A percentile compares a stretch with the other conserved stretches of the same genome.
Conservation (phyloP, 2,888 invertebrate genomes). For the Andrena hattorfiana region DNA sequence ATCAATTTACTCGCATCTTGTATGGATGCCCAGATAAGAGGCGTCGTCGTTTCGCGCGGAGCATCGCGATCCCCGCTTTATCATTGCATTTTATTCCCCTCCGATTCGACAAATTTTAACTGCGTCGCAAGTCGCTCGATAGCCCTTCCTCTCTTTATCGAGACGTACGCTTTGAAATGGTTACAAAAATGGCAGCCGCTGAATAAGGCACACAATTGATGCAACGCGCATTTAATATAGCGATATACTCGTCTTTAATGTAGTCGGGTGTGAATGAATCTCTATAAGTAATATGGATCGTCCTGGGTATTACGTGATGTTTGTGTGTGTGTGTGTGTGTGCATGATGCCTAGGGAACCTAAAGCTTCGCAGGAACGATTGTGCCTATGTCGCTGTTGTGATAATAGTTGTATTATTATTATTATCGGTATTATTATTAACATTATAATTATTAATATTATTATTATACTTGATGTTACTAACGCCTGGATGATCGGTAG, state of each 20-base stretch:
- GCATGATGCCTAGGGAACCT: constrained; percentile 63
- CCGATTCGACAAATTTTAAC: constrained; percentile 57
- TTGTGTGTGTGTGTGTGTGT: too few species aligned
- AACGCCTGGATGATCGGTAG: constrained; percentile 57
- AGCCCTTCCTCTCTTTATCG: constrained; percentile 56
- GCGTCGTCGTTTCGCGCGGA: constrained; percentile 38
- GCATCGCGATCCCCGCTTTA: constrained; percentile 33
- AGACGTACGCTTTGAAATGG: constrained; percentile 77
- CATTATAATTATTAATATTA: constrained; percentile 65
- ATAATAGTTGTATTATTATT: constrained; percentile 59
- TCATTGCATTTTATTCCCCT: constrained; percentile 7
- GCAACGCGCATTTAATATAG: constrained; percentile 82
- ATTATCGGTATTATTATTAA: constrained; percentile 47
- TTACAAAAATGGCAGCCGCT: constrained; percentile 84
- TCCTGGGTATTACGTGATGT: constrained; percentile 63
- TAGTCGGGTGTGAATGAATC: constrained; percentile 63
- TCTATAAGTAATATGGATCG: constrained; percentile 61
- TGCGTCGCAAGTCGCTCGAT: constrained; percentile 49
- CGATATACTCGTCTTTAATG: constrained; percentile 71
- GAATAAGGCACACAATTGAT: constrained; percentile 85
- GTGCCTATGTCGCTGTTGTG: constrained; percentile 68
- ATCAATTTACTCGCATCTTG: constrained; percentile 62
- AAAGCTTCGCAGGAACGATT: constrained; percentile 73
- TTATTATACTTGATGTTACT: constrained; percentile 67
- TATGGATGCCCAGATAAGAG: constrained; percentile 69